Evolutionary conservation across 2,888 invertebrate genomes (phyloP), one percentile per base, ranked within the genome.

Genomic region (Argyresthia goedartella): DNA sequence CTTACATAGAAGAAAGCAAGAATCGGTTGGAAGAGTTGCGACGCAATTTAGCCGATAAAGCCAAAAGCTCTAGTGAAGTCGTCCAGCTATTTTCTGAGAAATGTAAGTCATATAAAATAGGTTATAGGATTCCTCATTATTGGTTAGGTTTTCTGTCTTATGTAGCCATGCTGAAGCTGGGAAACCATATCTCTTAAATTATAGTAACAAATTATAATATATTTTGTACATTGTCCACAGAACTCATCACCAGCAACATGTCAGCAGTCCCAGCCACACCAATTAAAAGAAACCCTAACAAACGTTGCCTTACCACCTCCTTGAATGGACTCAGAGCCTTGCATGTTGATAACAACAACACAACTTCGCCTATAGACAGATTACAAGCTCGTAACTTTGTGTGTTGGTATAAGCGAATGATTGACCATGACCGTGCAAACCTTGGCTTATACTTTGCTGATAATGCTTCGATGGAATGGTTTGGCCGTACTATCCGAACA

Each of bases 381-480:
- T 73, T 77, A 51, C 71, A 73, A 56, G 87, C 86, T 1, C 69
- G 78, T 34, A 69, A 76, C 1, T 88, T 89, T 54, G 76, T 79
- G 9, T 61, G 74, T 43, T 85, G 84, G 79, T 89, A 81, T 57
- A 85, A 81, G 58, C 72, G 69, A 16, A 76, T 88, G 73, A 74
- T 85, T 52, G 89, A 89, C 55, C 71, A 85, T 65, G 81, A 88
- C 45, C 69, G 87, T 11, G 73, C 80, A 45, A 87, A 82, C 55
- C 59, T 89, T 1, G 71, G 80, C 8, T 61, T 87, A 34, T 87
- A 88, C 59, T 60, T 89, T 25, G 78, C 87, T 14, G 86, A 89
- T 55, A 79, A 88, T 63, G 81, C 88, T 1, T 68, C 81, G 1
- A 69, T 91, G 1, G 89, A 91, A 66, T 91, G 91, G 90, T 91